These are phyloP conservation scores for Apis mellifera DNA, from an alignment of 1,140 invertebrate species.

Conservation along the genomic window Amel_HAv3.1 CM009931.2:25122501-25123000, in stretches of 20 bases:
- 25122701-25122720: conserved; percentile 9
- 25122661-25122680: background rate
- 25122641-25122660: conserved; percentile 22
- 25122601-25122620: conserved; percentile 72
- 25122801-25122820: conserved; percentile 86
- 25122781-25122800: conserved; percentile 62
- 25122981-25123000: background rate
- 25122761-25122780: conserved; percentile 28
- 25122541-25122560: conserved; percentile 84
- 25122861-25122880: conserved; percentile 68
- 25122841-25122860: conserved; percentile 77
- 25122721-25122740: conserved; percentile 17
- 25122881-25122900: conserved; percentile 30
- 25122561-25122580: conserved; percentile 74
- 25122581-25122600: conserved; percentile 82
- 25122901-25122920: conserved; percentile 2
- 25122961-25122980: background rate
- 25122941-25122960: background rate
- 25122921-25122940: background rate
- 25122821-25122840: conserved; percentile 89
- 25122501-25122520: conserved; percentile 93
- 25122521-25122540: conserved; percentile 94
- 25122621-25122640: background rate
- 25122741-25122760: background rate
- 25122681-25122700: conserved; percentile 9